Base-by-base conservation (phyloP, 2,113 vertebrate genomes). In the Lophotis ruficrista region DNA sequence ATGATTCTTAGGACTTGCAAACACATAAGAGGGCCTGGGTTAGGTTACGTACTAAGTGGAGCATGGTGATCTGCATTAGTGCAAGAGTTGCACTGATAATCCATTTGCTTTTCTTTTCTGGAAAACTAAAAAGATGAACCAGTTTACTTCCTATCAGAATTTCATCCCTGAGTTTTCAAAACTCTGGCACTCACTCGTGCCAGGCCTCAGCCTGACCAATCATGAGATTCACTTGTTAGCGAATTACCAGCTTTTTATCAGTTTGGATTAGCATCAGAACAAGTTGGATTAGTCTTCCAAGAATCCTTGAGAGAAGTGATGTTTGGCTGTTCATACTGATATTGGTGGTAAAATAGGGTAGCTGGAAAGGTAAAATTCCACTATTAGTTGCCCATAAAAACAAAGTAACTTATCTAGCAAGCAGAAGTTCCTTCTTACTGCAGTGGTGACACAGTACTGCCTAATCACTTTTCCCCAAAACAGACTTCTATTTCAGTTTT, bases 171-270 rank as follows among this genome's bases (percentile, higher is more conserved):
- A 62, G 54, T 75, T 92, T 87, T 91, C 48, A 79, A 22, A 82
- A 53, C 14, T 60, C 56, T 70, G 51, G 11, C 51, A 35, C 21
- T 85, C 0, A 0, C 17, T 91, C 4, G 2, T n/a, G 51, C 21
- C 22, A 50, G 51, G 33, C 48, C 68, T 70, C 64, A 83, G 13
- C 16, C n/a, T 62, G 47, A 25, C 7, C 72, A 33, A 1, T 43
- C 0, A 0, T 35, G 38, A 78, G 14, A 35, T 54, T 54, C 35
- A 12, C 20, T 60, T 31, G 6, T 56, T 64, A 47, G 35, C 1
- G 4, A 75, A 47, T 75, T 35, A n/a, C 45, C 3, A 25, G 19
- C 3, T 78, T 91, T 87, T 89, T 64, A 56, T 54, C 73, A 87
- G 9, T 35, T 64, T 87, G 48, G 66, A 75, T 90, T 81, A 95